Evolutionary conservation across 2,888 invertebrate genomes (phyloP), one percentile per base, ranked within the genome.

Genomic region (Tineola bisselliella): DNA sequence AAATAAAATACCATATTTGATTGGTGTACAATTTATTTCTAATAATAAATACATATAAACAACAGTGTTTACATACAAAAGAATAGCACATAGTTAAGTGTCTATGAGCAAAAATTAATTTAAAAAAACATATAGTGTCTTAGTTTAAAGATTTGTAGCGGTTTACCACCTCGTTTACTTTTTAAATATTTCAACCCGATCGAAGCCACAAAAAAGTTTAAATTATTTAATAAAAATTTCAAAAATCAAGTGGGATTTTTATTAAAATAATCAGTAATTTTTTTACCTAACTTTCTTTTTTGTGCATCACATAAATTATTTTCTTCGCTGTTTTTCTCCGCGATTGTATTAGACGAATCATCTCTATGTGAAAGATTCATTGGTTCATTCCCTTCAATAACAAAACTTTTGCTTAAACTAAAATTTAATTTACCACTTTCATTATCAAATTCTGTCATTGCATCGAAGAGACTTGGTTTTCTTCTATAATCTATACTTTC

Each of bases 231-330:
- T n/a, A n/a, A n/a, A n/a, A n/a, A n/a, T n/a, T n/a, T n/a, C n/a
- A 44, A 13, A 13, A 11, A 52, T 52, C 52, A 56, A 3, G 3
- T 19, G 6, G 73, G 63, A 65, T 78, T 81, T 66, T 78, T 83
- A 63, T 72, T 69, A 63, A 84, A 87, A 65, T 83, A 86, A 67
- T 86, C 84, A 0, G 87, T 84, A 19, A 87, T 87, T 74, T 82
- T 84, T 61, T 67, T 78, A 8, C 72, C 69, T 8, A 79, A 69
- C n/a, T 65, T 70, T 79, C 66, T 75, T 84, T 65, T 83, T 19
- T 56, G 56, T 48, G 15, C 10, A 48, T 48, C 48, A 19, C 5
- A 10, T 12, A 25, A 15, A 10, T 15, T 48, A 15, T 3, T 48
- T 15, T 48, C 17, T 38, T 38, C 6, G n/a, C 38, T 38, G 10